Conservation (phyloP, 1,140 invertebrate genomes). For the Scaptomyza montana region DNA sequence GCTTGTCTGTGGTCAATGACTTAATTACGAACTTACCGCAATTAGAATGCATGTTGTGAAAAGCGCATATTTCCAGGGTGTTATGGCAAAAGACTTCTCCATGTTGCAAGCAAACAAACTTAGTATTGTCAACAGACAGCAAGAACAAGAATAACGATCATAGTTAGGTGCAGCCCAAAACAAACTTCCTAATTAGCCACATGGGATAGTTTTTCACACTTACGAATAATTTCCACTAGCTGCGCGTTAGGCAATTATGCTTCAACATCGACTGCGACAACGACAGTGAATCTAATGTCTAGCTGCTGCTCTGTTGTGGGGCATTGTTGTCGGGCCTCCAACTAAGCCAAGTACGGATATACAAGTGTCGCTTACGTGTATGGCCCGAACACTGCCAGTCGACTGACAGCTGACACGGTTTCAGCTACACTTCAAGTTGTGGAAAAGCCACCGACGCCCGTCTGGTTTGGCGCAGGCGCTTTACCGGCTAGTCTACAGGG, state of each 20-base stretch:
- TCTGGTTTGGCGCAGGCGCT: slow-evolving; percentile 32
- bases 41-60: slow-evolving; percentile 69
- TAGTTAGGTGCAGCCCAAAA: not conserved
- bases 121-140: not conserved
- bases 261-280: slow-evolving; percentile 9
- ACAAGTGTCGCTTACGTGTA: slow-evolving; percentile 23
- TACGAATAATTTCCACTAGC: slow-evolving; percentile 25
- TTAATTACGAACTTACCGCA: slow-evolving; percentile 51
- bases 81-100: slow-evolving; percentile 67
- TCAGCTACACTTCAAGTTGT: slow-evolving; percentile 3
- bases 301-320: slow-evolving; percentile 12
- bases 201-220: slow-evolving; percentile 10
- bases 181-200: slow-evolving; percentile 3
- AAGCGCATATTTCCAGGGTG: slow-evolving; percentile 70
- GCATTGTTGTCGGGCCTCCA: slow-evolving; percentile 55
- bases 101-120: slow-evolving; percentile 34
- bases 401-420: slow-evolving; percentile 46
- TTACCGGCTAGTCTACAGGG: slow-evolving; percentile 7
- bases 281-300: slow-evolving; percentile 26
- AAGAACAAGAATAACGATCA: not conserved
- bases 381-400: slow-evolving; percentile 50
- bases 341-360: slow-evolving; percentile 20
- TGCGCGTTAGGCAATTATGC: slow-evolving; percentile 7
- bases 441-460: not conserved
- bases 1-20: slow-evolving; percentile 5